Evolutionary conservation across 2,888 invertebrate species (phyloP).

Genomic region (Leptinotarsa peninsularis): DNA sequence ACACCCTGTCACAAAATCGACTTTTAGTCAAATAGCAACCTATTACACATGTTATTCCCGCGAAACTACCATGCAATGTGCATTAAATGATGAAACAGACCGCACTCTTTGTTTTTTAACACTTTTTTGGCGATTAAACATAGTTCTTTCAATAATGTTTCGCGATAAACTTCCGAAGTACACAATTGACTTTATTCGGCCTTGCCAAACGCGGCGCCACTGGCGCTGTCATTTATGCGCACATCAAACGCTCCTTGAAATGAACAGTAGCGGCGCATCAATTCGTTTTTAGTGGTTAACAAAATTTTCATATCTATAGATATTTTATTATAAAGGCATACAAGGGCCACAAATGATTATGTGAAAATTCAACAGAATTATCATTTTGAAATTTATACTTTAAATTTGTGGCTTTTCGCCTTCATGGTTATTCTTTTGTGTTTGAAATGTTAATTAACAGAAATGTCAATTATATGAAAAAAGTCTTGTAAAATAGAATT

Average conservation of each 20-base stretch:
- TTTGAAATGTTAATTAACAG: too few species aligned
- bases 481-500: too few species aligned
- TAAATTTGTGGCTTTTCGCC: too few species aligned
- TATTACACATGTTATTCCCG: constrained; percentile 33
- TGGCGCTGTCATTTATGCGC: constrained; percentile 54
- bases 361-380: too few species aligned
- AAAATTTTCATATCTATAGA: not conserved
- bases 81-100: constrained; percentile 21
- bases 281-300: not conserved
- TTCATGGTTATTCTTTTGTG: too few species aligned
- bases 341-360: too few species aligned
- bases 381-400: too few species aligned
- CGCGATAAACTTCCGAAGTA: constrained; percentile 41
- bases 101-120: constrained; percentile 35
- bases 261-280: constrained; percentile 28
- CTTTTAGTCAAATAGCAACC: constrained; percentile 49
- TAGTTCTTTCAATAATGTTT: constrained; percentile 36
- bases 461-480: too few species aligned
- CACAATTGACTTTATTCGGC: constrained; percentile 45
- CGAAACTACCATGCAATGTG: constrained; percentile 24
- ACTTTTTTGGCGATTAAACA: constrained; percentile 33
- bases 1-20: constrained; percentile 65
- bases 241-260: constrained; percentile 34
- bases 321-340: too few species aligned
- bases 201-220: constrained; percentile 51